phyloP scores from a whole-genome alignment of 2,888 invertebrate species.

The Proisotoma minuta region DNA sequence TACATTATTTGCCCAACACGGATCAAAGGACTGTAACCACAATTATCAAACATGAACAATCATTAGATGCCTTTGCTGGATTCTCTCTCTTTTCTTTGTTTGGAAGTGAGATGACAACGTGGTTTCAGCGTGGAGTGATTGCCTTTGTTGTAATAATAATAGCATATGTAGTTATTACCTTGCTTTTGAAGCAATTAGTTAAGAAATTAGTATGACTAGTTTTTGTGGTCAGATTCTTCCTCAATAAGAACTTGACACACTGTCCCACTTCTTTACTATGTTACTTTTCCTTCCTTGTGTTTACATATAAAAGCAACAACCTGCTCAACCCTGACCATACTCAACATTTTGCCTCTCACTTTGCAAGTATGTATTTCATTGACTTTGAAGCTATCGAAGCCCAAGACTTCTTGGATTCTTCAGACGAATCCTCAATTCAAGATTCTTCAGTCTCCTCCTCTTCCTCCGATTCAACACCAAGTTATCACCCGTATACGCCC shows the following conservation, averaged over 20 bases:
- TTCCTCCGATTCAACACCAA: no score
- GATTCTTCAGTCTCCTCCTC: not conserved
- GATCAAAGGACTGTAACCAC: not conserved
- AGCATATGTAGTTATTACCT: not conserved
- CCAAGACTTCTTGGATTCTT: not conserved
- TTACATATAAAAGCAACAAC: no score
- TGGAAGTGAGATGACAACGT: not conserved
- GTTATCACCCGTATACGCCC: no score
- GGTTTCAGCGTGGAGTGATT: not conserved
- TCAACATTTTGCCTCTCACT: no score
- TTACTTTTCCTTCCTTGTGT: no score
- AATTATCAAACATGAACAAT: not conserved
- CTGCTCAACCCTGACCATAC: no score
- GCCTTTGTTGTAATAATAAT: not conserved
- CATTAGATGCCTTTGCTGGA: not conserved
- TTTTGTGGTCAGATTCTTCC: no score
- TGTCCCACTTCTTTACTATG: not conserved
- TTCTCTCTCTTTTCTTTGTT: not conserved
- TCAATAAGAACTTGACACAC: not conserved
- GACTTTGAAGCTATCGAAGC: not conserved
- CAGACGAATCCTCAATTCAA: not conserved
- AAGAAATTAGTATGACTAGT: constrained; percentile 1
- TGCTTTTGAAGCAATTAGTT: not conserved
- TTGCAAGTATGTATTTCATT: no score
- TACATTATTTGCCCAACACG: constrained; percentile 10